A percentile compares a stretch with the other conserved stretches of the same genome.
phyloP scores from a whole-genome alignment of 1,140 invertebrate genomes.

The Aphelenchoides avenae region DNA sequence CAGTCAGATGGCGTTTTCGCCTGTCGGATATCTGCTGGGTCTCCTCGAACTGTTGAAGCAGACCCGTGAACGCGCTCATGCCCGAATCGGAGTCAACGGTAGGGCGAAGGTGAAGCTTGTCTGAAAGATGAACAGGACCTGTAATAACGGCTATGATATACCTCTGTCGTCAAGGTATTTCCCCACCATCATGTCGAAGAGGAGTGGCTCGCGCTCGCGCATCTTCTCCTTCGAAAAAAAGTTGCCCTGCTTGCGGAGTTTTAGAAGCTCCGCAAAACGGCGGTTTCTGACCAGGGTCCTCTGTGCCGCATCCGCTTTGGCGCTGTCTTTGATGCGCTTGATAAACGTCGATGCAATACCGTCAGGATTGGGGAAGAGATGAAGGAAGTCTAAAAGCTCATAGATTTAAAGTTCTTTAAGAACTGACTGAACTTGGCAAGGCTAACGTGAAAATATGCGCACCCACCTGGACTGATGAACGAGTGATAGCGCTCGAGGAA shows the following conservation, averaged over 20 bases:
- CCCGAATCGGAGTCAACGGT: conserved; percentile 40
- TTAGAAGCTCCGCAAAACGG: conserved; percentile 75
- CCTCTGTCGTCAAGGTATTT: conserved; percentile 76
- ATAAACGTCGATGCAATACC: too few relatives aligned
- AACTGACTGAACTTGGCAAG: conserved; percentile 16
- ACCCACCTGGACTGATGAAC: conserved; percentile 15
- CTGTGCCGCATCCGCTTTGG: conserved; percentile 64
- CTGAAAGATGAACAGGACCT: conserved; percentile 23
- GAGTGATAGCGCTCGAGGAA: conserved; percentile 47
- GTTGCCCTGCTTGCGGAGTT: conserved; percentile 68
- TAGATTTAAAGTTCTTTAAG: neutral
- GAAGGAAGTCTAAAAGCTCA: conserved; percentile 23
- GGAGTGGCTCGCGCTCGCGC: conserved; percentile 79
- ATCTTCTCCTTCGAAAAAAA: conserved; percentile 88
- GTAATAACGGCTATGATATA: conserved; percentile 54
- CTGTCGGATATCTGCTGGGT: conserved; percentile 59
- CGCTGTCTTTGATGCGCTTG: conserved; percentile 62
- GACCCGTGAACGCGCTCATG: conserved; percentile 41
- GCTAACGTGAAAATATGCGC: conserved; percentile 10
- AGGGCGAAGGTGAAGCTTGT: conserved; percentile 47
- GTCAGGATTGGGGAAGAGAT: conserved; percentile 43
- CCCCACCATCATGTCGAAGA: conserved; percentile 82
- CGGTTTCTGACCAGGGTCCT: conserved; percentile 58
- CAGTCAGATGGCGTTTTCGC: conserved; percentile 23
- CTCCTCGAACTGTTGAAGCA: conserved; percentile 54